Conservation (phyloP, 92 coral and sea anemone genomes). For the Actinostola sp. region DNA sequence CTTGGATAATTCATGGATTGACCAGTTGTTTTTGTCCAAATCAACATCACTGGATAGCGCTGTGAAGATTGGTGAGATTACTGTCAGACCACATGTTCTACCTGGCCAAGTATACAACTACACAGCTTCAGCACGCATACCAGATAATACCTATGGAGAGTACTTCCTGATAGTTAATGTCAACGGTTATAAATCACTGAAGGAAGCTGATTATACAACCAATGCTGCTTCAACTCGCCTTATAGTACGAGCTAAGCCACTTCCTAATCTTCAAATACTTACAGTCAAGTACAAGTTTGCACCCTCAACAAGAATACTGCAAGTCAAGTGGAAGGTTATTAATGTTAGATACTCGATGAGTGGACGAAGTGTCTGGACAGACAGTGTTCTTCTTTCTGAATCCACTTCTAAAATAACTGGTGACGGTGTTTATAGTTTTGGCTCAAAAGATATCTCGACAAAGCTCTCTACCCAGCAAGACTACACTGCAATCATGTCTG, state of each 20-base stretch:
- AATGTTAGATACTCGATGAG: slow-evolving; percentile 65
- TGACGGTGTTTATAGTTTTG: slow-evolving; percentile 37
- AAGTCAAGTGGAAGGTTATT: slow-evolving; percentile 52
- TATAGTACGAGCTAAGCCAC: slow-evolving; percentile 35
- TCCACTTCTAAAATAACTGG: slow-evolving; percentile 21
- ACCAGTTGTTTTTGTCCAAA: slow-evolving; percentile 49
- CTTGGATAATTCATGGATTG: slow-evolving; percentile 46
- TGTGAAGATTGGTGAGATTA: slow-evolving; percentile 27
- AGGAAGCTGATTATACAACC: slow-evolving; percentile 42
- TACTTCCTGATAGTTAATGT: slow-evolving; percentile 52
- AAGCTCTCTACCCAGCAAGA: slow-evolving; percentile 59
- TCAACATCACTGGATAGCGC: slow-evolving; percentile 30
- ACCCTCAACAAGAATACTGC: slow-evolving; percentile 45
- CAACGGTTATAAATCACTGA: slow-evolving; percentile 33
- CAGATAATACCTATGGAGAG: slow-evolving; percentile 36
- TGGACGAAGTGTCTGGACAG: slow-evolving; percentile 44
- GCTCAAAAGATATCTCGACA: slow-evolving; percentile 35
- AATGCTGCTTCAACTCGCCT: slow-evolving; percentile 37
- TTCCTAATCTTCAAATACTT: slow-evolving; percentile 53
- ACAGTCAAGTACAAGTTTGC: slow-evolving; percentile 38
- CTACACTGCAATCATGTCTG: slow-evolving; percentile 44
- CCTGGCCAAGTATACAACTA: slow-evolving; percentile 52
- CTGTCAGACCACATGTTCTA: slow-evolving; percentile 1
- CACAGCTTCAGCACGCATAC: slow-evolving; percentile 35
- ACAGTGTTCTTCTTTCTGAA: slow-evolving; percentile 53